phyloP scores from a whole-genome alignment of 2,888 invertebrate species.

The Norana najaformis region DNA sequence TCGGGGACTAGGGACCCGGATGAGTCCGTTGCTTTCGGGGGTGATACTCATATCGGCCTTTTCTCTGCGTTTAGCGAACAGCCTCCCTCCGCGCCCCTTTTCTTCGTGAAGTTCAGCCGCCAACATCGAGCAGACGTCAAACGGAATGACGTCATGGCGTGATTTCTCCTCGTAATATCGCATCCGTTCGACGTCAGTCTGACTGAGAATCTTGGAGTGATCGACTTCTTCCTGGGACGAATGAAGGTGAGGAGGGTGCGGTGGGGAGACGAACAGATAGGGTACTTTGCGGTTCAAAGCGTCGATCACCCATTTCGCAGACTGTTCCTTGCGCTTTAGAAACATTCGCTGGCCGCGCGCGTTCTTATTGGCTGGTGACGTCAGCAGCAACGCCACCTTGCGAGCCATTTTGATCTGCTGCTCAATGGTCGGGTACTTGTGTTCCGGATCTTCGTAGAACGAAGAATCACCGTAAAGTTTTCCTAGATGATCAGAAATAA shows the following conservation, averaged over 20 bases:
- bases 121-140: constrained; percentile 68
- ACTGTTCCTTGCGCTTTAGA: constrained; percentile 88
- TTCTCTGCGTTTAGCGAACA: constrained; percentile 81
- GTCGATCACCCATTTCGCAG: constrained; percentile 83
- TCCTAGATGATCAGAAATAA: constrained; percentile 48
- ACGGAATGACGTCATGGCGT: constrained; percentile 53
- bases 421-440: constrained; percentile 85
- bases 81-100: constrained; percentile 79
- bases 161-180: constrained; percentile 51
- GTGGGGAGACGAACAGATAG: constrained; percentile 33
- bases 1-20: neutral
- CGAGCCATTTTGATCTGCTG: constrained; percentile 93
- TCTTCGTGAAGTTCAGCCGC: constrained; percentile 79
- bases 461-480: constrained; percentile 62
- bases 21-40: constrained; percentile 62
- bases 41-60: constrained; percentile 82
- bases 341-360: constrained; percentile 97
- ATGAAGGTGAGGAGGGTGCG: constrained; percentile 28
- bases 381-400: constrained; percentile 86
- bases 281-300: constrained; percentile 21
- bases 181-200: constrained; percentile 56
- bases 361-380: constrained; percentile 81
- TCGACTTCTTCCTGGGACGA: constrained; percentile 22
- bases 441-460: constrained; percentile 61
- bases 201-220: constrained; percentile 45